A percentile compares a stretch with the other conserved stretches of the same genome.
phyloP scores from a whole-genome alignment of 1,140 invertebrate genomes.

The Caerostris extrusa region DNA sequence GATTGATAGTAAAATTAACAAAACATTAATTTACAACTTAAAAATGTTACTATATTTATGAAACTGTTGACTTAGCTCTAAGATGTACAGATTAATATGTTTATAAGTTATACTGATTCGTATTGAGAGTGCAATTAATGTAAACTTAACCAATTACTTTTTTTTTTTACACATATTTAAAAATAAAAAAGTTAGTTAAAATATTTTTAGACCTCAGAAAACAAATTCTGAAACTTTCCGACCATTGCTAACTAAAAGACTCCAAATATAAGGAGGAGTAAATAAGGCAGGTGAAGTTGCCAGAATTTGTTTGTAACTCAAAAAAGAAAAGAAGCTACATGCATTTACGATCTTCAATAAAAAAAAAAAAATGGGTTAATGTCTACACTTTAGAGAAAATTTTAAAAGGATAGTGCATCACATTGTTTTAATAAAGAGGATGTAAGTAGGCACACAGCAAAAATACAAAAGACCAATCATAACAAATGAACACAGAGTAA shows the following conservation, averaged over 20 bases:
- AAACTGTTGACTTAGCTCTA: too few species aligned
- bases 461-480: slow-evolving; percentile 63
- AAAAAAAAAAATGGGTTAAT: slow-evolving; percentile 40
- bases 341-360: slow-evolving; percentile 32
- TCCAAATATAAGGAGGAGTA: slow-evolving; percentile 59
- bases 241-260: slow-evolving; percentile 66
- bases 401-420: slow-evolving; percentile 47
- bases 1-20: too few species aligned
- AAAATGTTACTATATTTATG: too few species aligned
- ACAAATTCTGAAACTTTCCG: slow-evolving; percentile 77
- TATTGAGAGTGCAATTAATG: too few species aligned
- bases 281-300: slow-evolving; percentile 77
- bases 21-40: too few species aligned
- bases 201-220: not conserved
- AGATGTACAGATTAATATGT: too few species aligned
- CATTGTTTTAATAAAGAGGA: slow-evolving; percentile 24
- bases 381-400: slow-evolving; percentile 1
- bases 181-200: too few species aligned
- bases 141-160: too few species aligned
- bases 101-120: too few species aligned
- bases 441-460: slow-evolving; percentile 47
- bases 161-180: too few species aligned
- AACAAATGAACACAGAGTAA: slow-evolving; percentile 60
- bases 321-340: slow-evolving; percentile 49
- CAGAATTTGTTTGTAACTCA: slow-evolving; percentile 75